phyloP scores from a whole-genome alignment of 2,797 vertebrate genomes.

The Vireo griseus region DNA sequence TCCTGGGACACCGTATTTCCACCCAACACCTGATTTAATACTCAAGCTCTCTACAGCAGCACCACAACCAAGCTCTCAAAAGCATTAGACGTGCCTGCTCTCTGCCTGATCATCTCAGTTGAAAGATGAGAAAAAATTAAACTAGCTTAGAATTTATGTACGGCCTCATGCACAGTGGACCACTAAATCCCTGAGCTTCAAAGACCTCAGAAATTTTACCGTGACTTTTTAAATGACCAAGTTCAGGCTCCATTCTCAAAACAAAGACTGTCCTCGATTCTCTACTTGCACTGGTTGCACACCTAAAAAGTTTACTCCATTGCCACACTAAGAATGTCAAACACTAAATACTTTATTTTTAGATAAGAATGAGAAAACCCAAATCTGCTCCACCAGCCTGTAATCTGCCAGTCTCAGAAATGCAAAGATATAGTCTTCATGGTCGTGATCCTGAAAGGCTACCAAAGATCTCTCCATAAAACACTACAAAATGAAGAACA shows the following conservation, averaged over 20 bases:
- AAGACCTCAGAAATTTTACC: neutral
- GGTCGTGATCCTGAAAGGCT: neutral
- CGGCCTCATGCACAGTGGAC: fast-evolving
- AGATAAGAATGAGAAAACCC: neutral
- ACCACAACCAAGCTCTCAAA: neutral
- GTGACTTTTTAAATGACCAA: neutral
- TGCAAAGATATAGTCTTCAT: neutral
- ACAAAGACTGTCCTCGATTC: neutral
- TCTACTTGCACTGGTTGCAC: neutral
- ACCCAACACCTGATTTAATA: neutral
- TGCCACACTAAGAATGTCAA: neutral
- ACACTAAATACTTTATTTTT: neutral
- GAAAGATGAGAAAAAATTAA: neutral
- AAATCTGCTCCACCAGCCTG: neutral
- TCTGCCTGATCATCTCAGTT: neutral
- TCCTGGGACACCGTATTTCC: neutral
- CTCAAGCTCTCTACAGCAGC: neutral
- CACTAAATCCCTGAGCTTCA: neutral
- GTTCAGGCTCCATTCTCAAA: neutral
- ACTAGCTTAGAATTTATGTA: neutral
- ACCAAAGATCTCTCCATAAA: neutral
- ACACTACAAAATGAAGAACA: neutral
- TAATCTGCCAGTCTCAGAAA: neutral
- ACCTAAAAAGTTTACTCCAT: neutral
- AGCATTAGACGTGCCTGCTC: neutral